These are phyloP conservation scores for Mamestra brassicae DNA, from an alignment of 2,888 invertebrate species.

Conservation along the genomic window DNA sequence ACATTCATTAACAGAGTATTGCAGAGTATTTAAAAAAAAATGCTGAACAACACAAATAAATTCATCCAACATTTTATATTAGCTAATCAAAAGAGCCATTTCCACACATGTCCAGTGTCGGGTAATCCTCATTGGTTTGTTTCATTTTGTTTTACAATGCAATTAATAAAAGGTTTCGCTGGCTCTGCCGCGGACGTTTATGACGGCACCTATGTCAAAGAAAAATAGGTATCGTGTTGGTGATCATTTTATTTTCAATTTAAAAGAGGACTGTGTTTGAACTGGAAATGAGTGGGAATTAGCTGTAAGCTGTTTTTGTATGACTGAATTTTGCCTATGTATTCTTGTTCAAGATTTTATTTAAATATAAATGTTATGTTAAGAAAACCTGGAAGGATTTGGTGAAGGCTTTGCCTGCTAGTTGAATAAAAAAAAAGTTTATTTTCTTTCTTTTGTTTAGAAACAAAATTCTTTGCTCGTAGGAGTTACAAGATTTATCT, in stretches of 20 bases:
- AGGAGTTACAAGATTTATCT: too few species aligned
- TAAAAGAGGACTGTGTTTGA: conserved; percentile 14
- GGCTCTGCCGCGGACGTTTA: conserved; percentile 45
- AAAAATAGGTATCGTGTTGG: conserved; percentile 8
- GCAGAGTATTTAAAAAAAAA: too few species aligned
- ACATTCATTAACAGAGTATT: not conserved
- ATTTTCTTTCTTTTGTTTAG: too few species aligned
- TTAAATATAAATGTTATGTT: too few species aligned
- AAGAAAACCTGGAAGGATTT: too few species aligned
- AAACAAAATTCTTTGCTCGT: too few species aligned
- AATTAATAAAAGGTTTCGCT: conserved; percentile 32
- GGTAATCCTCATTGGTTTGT: conserved; percentile 7
- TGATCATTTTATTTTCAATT: conserved; percentile 29
- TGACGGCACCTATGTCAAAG: conserved; percentile 47
- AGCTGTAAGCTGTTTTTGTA: not conserved
- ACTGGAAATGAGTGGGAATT: not conserved
- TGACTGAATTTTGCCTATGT: not conserved
- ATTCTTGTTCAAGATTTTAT: too few species aligned
- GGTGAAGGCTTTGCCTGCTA: too few species aligned
- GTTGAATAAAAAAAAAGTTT: too few species aligned
- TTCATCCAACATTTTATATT: not conserved
- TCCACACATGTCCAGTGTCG: conserved; percentile 22
- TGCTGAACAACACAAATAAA: not conserved
- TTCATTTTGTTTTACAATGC: conserved; percentile 33
- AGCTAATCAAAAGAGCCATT: conserved; percentile 7